Base-by-base conservation (phyloP, 2,797 vertebrate genomes). In the Parauchenoglanis punctatus region DNA sequence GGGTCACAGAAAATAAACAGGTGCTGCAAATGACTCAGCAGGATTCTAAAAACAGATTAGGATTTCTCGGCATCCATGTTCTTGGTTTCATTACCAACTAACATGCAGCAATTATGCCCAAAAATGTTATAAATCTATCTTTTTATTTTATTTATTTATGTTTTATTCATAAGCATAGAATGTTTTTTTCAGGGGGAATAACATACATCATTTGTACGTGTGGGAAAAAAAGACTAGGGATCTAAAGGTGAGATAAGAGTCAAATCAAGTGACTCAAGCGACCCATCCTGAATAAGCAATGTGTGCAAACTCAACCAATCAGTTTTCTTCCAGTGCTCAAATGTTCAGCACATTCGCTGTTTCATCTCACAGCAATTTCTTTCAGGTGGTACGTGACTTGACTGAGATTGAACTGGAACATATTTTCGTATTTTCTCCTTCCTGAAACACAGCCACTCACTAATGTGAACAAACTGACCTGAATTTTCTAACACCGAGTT, bases 391-490 rank as follows among this genome's bases (percentile, higher is more conserved):
- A 86, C 77, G 85, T 86, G 85, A 86, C 85, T 81, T n/a, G 85
- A 70, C 77, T 86, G 49, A 56, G 18, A 86, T 86, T 81, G 63
- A 81, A 61, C 61, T 81, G 77, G 49, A 72, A 81, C 65, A 81
- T 67, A 86, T 67, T 86, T 81, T 15, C 40, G 76, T 59, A 28
- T 56, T 81, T 81, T 54, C 54, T 35, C 7, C 54, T 28, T 25
- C 52, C 31, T 67, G 1, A 72, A 40, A 52, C 54, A 59, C 54
- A 49, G n/a, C 20, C 52, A 12, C 54, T 61, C 31, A n/a, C 44
- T 18, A n/a, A 18, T n/a, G 44, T 75, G 83, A 63, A 83, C 80
- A 87, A 52, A 75, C 58, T 54, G 56, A 63, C 44, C 80, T 17
- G 68, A 70, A 35, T 83, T 84, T 25, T 56, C 65, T 56, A 49